Evolutionary conservation across 2,888 invertebrate genomes (phyloP), one percentile per base, ranked within the genome.

Genomic region (Dicranocentrus wangi): DNA sequence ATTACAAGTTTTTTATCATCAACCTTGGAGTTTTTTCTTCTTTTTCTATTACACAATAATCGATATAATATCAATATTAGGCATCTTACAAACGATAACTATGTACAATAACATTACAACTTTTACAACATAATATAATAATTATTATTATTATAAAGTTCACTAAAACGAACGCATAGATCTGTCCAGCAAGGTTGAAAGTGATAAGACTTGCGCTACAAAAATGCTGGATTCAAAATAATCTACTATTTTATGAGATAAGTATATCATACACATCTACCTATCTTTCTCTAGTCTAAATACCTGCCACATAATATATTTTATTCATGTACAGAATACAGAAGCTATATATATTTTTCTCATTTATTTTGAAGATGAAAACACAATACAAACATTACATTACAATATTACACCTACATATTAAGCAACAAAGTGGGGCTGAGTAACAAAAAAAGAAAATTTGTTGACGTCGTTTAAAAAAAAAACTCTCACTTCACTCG

Each of bases 1-100:
- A 75, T 75, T 75, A 75, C 75, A 75, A 75, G 66, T 58, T 68
- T 61, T 72, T 23, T 25, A 21, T 17, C 27, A 58, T 75, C 28
- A 75, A 65, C 66, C 53, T 43, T 47, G 8, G n/a, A 66, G 55
- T 65, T 73, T 53, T n/a, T 23, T 58, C 25, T 61, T 23, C 23
- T 15, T 47, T 47, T 39, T 39, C 39, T 39, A 39, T 47, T 47
- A 47, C 47, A 47, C 47, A 47, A 47, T 10, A 7, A 7, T 10
- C 5, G 15, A 10, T 10, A 47, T 55, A 55, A 55, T 55, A 55
- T 55, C 55, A 55, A 55, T 55, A 55, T 23, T 23, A 21, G 55
- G 55, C 15, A 47, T 47, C 47, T 47, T n/a, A n/a, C 7, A 2
- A n/a, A 47, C 7, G 47, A 47, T 39, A 47, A 47, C 13, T 47